Conservation (phyloP, 2,888 invertebrate genomes). For the Diogma glabrata region DNA sequence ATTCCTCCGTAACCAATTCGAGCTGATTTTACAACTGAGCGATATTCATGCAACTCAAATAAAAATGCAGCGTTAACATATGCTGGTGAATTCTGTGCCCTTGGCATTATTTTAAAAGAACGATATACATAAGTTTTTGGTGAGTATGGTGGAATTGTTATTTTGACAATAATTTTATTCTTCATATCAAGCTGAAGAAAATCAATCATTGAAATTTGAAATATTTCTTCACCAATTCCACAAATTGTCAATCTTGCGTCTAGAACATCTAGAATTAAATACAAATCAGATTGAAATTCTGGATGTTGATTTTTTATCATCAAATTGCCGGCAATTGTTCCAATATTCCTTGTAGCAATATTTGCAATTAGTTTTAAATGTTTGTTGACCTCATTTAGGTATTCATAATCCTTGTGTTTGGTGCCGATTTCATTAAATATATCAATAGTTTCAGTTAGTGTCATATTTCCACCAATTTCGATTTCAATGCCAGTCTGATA, state of each 20-base stretch:
- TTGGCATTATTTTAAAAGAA: conserved; percentile 55
- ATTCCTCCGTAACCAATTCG: conserved; percentile 50
- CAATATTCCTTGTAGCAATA: conserved; percentile 22
- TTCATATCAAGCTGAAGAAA: conserved; percentile 38
- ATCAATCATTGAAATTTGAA: conserved; percentile 20
- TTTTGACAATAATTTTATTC: conserved; percentile 30
- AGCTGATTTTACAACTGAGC: conserved; percentile 36
- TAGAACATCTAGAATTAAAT: conserved; percentile 61
- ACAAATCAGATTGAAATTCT: conserved; percentile 40
- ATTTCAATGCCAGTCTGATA: conserved; percentile 35
- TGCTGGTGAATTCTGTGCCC: conserved; percentile 62
- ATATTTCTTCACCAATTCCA: conserved; percentile 28
- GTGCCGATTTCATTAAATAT: background rate
- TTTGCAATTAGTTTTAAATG: conserved; percentile 47
- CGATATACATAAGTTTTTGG: conserved; percentile 30
- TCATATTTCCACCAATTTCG: conserved; percentile 46
- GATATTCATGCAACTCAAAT: conserved; percentile 39
- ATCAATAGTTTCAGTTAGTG: conserved; percentile 26
- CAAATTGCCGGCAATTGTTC: conserved; percentile 51
- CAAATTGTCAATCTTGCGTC: conserved; percentile 34
- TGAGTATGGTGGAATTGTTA: conserved; percentile 24
- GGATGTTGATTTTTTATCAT: conserved; percentile 45
- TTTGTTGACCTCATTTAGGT: conserved; percentile 38
- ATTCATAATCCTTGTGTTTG: background rate
- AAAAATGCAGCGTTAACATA: conserved; percentile 63